Conservation (phyloP, 1,140 invertebrate genomes). For the Saccostrea cuccullata region DNA sequence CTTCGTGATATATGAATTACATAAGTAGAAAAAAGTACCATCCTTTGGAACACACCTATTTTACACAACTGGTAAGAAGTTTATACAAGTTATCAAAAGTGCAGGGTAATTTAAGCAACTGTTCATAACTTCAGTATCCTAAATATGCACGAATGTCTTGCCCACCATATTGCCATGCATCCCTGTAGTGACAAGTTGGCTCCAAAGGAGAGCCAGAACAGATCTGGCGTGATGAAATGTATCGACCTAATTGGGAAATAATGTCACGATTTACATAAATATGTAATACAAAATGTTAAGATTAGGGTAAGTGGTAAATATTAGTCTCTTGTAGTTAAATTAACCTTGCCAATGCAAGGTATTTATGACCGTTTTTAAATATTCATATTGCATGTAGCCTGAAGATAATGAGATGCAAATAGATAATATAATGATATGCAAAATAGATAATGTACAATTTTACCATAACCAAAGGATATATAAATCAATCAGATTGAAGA, state of each 20-base stretch:
- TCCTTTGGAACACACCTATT: no score
- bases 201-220: neutral
- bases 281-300: constrained; percentile 30
- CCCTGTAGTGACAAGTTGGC: neutral
- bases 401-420: constrained; percentile 24
- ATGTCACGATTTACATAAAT: constrained; percentile 21
- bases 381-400: constrained; percentile 6
- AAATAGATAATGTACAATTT: constrained; percentile 28
- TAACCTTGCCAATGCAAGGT: neutral
- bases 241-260: constrained; percentile 13
- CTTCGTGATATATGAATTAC: no score
- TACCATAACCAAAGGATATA: constrained; percentile 25
- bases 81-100: no score
- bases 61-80: no score
- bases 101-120: no score
- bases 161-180: neutral
- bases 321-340: neutral
- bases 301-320: constrained; percentile 33
- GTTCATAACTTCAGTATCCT: no score
- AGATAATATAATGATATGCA: constrained; percentile 27
- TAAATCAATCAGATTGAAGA: constrained; percentile 29
- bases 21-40: no score
- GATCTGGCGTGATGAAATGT: neutral
- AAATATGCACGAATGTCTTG: no score
- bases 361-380: neutral